A percentile compares a stretch with the other conserved stretches of the same genome.
Conservation (phyloP, 2,888 invertebrate genomes). For the Drosophila antonietae region DNA sequence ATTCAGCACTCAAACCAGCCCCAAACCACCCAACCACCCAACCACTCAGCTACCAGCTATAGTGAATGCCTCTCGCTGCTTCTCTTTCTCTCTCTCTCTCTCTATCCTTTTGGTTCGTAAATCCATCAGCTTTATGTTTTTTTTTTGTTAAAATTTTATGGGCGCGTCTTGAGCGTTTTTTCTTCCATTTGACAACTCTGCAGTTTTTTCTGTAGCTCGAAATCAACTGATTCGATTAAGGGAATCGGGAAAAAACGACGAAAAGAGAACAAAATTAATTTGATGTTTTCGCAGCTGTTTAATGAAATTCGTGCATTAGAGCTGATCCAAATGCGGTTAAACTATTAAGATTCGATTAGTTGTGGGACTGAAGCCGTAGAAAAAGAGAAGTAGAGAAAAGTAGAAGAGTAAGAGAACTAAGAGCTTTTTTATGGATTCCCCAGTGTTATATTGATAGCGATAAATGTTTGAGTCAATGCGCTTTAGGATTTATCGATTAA, state of each 20-base stretch:
- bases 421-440: neutral
- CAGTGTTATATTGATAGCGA: neutral
- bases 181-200: constrained; percentile 57
- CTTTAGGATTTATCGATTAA: neutral
- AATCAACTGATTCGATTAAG: constrained; percentile 17
- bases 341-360: constrained; percentile 10
- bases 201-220: constrained; percentile 59
- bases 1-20: constrained; percentile 42
- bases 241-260: constrained; percentile 11
- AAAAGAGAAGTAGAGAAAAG: neutral
- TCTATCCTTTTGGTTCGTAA: constrained; percentile 62
- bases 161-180: constrained; percentile 31
- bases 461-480: fast-evolving
- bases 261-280: constrained; percentile 64
- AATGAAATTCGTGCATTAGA: constrained; percentile 33
- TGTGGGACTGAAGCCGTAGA: neutral
- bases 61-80: neutral
- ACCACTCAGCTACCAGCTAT: constrained; percentile 37
- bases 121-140: constrained; percentile 73
- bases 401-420: neutral
- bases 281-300: constrained; percentile 39
- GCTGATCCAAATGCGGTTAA: neutral
- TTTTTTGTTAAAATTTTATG: constrained; percentile 65
- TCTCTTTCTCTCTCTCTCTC: neutral
- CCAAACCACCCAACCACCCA: constrained; percentile 16